Evolutionary conservation across 2,888 invertebrate genomes (phyloP).

Genomic region (Boloria euphrosyne): DNA sequence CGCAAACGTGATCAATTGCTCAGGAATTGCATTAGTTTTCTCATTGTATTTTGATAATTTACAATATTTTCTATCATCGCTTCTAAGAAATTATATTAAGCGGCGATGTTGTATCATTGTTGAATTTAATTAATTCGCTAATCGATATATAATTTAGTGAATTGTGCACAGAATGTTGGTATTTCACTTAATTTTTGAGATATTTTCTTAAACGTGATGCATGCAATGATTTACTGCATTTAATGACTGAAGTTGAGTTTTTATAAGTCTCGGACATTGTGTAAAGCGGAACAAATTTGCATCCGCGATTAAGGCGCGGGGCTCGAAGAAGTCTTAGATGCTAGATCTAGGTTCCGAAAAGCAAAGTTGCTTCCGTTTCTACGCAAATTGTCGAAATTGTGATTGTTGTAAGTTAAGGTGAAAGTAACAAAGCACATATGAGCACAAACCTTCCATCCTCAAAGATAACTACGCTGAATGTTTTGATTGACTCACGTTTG

Average conservation of each 20-base stretch:
- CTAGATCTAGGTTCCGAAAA: slow-evolving; percentile 19
- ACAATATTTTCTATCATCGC: slow-evolving; percentile 65
- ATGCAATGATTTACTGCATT: slow-evolving; percentile 74
- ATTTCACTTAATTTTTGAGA: slow-evolving; percentile 80
- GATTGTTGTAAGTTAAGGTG: slow-evolving; percentile 76
- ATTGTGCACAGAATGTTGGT: slow-evolving; percentile 80
- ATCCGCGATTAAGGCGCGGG: slow-evolving; percentile 19
- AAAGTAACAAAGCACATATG: slow-evolving; percentile 76
- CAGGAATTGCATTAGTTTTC: slow-evolving; percentile 78
- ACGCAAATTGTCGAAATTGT: slow-evolving; percentile 61
- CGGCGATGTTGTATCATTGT: slow-evolving; percentile 71
- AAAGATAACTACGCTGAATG: slow-evolving; percentile 75
- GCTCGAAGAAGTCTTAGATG: slow-evolving; percentile 15
- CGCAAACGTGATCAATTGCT: slow-evolving; percentile 62
- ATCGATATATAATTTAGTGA: slow-evolving; percentile 68
- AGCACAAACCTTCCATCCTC: slow-evolving; percentile 82
- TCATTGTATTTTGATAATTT: slow-evolving; percentile 68
- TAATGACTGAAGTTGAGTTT: slow-evolving; percentile 74
- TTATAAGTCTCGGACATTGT: slow-evolving; percentile 60
- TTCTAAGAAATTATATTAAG: slow-evolving; percentile 56
- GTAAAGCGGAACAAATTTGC: slow-evolving; percentile 44
- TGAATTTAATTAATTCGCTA: slow-evolving; percentile 70
- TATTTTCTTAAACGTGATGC: slow-evolving; percentile 75
- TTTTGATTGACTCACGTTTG: slow-evolving; percentile 80
- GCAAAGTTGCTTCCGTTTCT: slow-evolving; percentile 42